Base-by-base conservation (phyloP, 2,797 vertebrate species). In the Sebastes cheni region DNA sequence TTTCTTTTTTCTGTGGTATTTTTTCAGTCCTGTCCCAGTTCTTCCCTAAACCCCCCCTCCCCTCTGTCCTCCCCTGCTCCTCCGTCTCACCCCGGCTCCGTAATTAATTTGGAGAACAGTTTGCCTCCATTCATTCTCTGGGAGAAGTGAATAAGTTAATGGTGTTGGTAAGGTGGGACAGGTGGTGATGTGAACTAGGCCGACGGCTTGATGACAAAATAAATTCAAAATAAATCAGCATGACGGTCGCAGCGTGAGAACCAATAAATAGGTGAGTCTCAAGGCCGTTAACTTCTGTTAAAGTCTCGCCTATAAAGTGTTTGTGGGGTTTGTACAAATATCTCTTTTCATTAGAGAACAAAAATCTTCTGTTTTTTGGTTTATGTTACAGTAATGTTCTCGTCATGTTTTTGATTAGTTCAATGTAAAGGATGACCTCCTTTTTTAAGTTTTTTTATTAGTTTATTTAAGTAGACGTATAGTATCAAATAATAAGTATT, bases 201-300 rank as follows among this genome's bases (percentile, higher is more conserved):
- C 59, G 2, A 5, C 13, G 8, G 42, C 68, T 29, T 12, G 22
- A 71, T 55, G 75, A 75, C 81, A 32, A 77, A 77, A 84, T 71
- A 52, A 42, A 71, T 67, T 42, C 18, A 16, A 25, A 70, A 72
- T 59, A 71, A 71, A 79, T 74, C 72, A 70, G 79, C 72, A 2
- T 70, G 81, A 75, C 75, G 58, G 68, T 32, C 75, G 1, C 86
- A 78, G 76, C 86, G 72, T 87, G 86, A 85, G 82, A 87, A 85
- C 73, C 61, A 4, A 27, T 18, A n/a, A 14, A 59, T 8, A 46
- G 60, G 25, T 4, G 68, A 65, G 22, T 77, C 80, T 66, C 77
- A 72, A 55, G 81, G 55, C 68, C 54, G 9, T 65, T 52, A 34
- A 69, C 20, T 46, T 46, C 42, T 46, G 14, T 46, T 46, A 46